Evolutionary conservation across 2,888 invertebrate genomes (phyloP), one percentile per base, ranked within the genome.

Genomic region (Dasysyrphus albostriatus): DNA sequence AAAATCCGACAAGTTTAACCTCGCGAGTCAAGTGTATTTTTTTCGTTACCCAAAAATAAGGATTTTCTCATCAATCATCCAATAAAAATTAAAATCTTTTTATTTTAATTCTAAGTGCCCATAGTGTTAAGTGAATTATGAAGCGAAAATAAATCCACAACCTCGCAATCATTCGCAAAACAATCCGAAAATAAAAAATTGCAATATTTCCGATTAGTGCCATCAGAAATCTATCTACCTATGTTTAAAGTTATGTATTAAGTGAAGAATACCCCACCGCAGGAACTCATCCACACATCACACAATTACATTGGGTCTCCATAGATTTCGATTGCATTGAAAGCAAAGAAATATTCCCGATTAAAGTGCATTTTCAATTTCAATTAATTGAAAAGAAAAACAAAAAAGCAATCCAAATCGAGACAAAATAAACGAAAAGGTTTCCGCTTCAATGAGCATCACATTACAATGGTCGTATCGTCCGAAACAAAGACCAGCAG

Each of bases 391-490:
- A 49, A 37, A 61, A 24, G 16, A 7, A 24, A 49, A 16, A 65
- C 24, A 29, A 19, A 16, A 49, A 54, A 24, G 32, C 44, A 32
- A 56, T 34, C 14, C 9, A 19, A 59, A 16, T 69, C 59, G 19
- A 73, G 34, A 14, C 29, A 24, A 49, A 44, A 67, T 29, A 72
- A 65, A 72, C n/a, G 16, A 16, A 59, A 56, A 54, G 16, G 73
- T 47, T 61, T 61, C 63, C 81, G 81, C 78, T 87, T 87, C 78
- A 74, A 87, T 87, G 87, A 79, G 72, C 87, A 69, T 78, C 82
- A 61, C 59, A 78, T 75, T 72, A 79, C 75, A 67, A 87, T 87
- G 87, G 78, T 73, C 58, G 73, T 78, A 49, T 76, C 87, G 69
- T 39, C 83, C 51, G 87, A 87, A 79, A 65, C 70, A 65, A 75